Percentiles rank a stretch among this genome's conserved stretches.
phyloP scores from a whole-genome alignment of 2,888 invertebrate genomes.

The Eupithecia subfuscata region DNA sequence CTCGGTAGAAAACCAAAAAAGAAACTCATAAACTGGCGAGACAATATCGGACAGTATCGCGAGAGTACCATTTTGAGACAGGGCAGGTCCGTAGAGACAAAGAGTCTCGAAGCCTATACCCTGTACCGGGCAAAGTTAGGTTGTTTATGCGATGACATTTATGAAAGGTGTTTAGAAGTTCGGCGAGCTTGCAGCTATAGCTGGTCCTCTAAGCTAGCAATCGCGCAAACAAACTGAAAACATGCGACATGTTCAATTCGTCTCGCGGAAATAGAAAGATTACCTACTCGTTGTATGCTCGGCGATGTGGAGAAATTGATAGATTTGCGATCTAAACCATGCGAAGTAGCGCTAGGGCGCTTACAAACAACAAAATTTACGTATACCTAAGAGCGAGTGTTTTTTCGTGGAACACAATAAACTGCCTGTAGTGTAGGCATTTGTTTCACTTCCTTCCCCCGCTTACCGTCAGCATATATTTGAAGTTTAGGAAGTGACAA shows the following conservation, averaged over 20 bases:
- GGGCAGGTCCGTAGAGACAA: neutral
- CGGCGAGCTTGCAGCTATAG: neutral
- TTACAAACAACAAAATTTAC: neutral
- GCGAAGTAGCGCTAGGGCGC: neutral
- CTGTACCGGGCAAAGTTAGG: neutral
- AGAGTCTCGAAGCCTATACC: neutral
- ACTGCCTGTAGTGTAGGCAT: neutral
- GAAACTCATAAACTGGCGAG: neutral
- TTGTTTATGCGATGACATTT: neutral
- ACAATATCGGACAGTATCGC: neutral
- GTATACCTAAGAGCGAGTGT: neutral
- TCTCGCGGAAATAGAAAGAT: constrained; percentile 37
- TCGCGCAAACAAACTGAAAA: constrained; percentile 19
- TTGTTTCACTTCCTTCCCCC: too few species aligned
- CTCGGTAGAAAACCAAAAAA: neutral
- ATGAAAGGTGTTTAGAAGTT: neutral
- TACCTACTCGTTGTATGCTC: constrained; percentile 22
- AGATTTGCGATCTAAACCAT: neutral
- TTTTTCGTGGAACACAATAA: neutral
- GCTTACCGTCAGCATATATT: too few species aligned
- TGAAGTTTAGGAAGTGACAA: too few species aligned
- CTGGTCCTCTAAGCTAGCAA: constrained; percentile 12
- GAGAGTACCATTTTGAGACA: neutral
- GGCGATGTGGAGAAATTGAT: constrained; percentile 7
- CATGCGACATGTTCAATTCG: constrained; percentile 30